Conservation (phyloP, 1,140 invertebrate genomes). For the Trichonephila clavata region DNA sequence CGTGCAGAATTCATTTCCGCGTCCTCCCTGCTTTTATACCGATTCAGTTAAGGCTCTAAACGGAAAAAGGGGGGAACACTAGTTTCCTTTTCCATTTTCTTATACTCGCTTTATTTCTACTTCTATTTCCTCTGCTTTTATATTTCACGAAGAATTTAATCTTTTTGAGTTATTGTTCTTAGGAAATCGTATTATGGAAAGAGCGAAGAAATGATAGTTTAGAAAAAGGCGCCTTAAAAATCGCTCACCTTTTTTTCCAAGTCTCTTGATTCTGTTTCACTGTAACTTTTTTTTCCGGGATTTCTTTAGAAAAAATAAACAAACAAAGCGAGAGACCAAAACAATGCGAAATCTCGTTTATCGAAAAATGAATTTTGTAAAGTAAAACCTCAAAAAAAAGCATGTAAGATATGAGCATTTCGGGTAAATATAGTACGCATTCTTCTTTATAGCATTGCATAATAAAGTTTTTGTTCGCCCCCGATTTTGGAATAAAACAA, state of each 20-base stretch:
- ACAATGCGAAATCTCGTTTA: constrained; percentile 56
- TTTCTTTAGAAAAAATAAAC: constrained; percentile 33
- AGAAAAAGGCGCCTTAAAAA: constrained; percentile 72
- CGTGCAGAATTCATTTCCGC: constrained; percentile 72
- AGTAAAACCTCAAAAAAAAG: not conserved
- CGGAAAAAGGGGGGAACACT: constrained; percentile 41
- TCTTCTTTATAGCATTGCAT: constrained; percentile 37
- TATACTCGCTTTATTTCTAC: constrained; percentile 61
- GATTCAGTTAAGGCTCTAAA: constrained; percentile 61
- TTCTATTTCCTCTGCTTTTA: constrained; percentile 75
- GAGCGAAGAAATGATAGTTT: constrained; percentile 76
- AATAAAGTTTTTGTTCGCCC: constrained; percentile 31
- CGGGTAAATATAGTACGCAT: not conserved
- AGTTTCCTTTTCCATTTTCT: constrained; percentile 74
- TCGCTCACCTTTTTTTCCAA: constrained; percentile 67
- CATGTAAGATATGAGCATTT: constrained; percentile 6
- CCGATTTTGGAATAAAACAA: not conserved
- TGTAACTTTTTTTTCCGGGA: not conserved
- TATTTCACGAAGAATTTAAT: constrained; percentile 74
- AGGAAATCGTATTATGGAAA: constrained; percentile 71
- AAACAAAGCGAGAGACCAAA: constrained; percentile 29
- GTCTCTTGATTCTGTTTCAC: constrained; percentile 66
- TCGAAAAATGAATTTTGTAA: constrained; percentile 60
- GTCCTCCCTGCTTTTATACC: not conserved
- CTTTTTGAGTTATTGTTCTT: constrained; percentile 76